phyloP scores from a whole-genome alignment of 2,797 vertebrate genomes.

The Phrynocephalus guinanensis region DNA sequence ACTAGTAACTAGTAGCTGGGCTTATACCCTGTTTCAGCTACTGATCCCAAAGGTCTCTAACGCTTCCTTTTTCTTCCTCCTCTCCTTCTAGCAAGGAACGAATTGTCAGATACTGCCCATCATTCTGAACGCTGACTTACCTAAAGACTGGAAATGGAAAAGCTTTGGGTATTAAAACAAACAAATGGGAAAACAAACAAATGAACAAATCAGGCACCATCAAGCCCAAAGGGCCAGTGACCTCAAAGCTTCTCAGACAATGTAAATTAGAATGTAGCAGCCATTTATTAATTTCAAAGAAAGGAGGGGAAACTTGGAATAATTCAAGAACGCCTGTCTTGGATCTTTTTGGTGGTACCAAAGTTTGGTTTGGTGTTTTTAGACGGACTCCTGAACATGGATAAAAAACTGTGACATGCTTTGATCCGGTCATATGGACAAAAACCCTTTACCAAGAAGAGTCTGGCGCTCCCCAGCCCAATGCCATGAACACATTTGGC shows the following conservation, averaged over 20 bases:
- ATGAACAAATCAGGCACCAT: conserved; percentile 69
- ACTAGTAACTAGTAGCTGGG: background rate
- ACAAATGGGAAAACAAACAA: conserved; percentile 27
- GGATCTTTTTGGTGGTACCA: conserved; percentile 80
- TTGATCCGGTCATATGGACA: conserved; percentile 47
- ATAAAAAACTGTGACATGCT: conserved; percentile 58
- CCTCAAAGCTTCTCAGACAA: conserved; percentile 80
- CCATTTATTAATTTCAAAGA: conserved; percentile 73
- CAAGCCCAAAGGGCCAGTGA: conserved; percentile 78
- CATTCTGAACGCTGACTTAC: conserved; percentile 71
- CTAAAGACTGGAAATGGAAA: conserved; percentile 74
- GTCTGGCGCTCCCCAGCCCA: conserved; percentile 37
- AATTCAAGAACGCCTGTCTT: conserved; percentile 71
- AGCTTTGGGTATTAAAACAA: conserved; percentile 72
- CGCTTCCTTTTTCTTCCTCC: conserved; percentile 13
- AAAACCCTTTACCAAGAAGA: conserved; percentile 43
- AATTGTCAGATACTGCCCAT: conserved; percentile 73
- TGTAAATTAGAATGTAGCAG: conserved; percentile 80
- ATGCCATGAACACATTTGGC: conserved; percentile 36
- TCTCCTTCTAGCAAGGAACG: conserved; percentile 39
- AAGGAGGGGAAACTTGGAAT: conserved; percentile 41
- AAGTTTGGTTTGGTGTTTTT: conserved; percentile 81
- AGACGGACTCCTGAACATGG: conserved; percentile 70
- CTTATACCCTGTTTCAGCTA: background rate
- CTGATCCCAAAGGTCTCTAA: background rate